Conservation (phyloP, 1,140 invertebrate genomes). For the Pinna nobilis region DNA sequence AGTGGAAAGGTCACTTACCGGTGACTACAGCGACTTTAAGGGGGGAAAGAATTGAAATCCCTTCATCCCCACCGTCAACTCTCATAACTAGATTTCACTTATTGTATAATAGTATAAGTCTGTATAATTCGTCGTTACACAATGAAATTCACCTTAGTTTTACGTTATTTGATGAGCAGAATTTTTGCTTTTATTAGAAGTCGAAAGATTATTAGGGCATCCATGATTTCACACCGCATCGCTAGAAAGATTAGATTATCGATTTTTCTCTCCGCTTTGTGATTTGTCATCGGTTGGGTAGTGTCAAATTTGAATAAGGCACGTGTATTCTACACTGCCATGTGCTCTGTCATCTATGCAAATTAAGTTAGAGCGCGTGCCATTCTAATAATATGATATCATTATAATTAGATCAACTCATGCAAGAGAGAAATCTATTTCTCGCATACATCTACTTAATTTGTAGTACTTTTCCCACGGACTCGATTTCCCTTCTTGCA, state of each 20-base stretch:
- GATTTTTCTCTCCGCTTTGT: not conserved
- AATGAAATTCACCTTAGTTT: conserved; percentile 9
- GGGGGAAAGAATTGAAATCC: too few relatives aligned
- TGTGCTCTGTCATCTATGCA: not conserved
- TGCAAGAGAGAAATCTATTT: conserved; percentile 7
- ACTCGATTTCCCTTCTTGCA: too few relatives aligned
- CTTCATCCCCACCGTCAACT: too few relatives aligned
- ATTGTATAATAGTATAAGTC: too few relatives aligned
- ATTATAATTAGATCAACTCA: conserved; percentile 18
- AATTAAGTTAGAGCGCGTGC: conserved; percentile 15
- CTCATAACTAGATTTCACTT: too few relatives aligned
- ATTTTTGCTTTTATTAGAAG: not conserved
- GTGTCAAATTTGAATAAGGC: conserved; percentile 19
- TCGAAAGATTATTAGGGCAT: not conserved
- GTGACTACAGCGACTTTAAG: too few relatives aligned
- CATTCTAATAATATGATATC: conserved; percentile 6
- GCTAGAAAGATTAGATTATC: conserved; percentile 2
- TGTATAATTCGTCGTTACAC: too few relatives aligned
- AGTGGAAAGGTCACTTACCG: too few relatives aligned
- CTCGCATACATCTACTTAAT: too few relatives aligned
- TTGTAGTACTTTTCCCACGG: too few relatives aligned
- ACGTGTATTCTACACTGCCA: conserved; percentile 15
- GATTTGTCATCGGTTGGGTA: not conserved
- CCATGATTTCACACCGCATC: too few relatives aligned
- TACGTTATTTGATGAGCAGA: not conserved